A percentile compares a stretch with the other conserved stretches of the same genome.
phyloP scores from a whole-genome alignment of 2,797 vertebrate genomes.

The Tarsius wallacei region DNA sequence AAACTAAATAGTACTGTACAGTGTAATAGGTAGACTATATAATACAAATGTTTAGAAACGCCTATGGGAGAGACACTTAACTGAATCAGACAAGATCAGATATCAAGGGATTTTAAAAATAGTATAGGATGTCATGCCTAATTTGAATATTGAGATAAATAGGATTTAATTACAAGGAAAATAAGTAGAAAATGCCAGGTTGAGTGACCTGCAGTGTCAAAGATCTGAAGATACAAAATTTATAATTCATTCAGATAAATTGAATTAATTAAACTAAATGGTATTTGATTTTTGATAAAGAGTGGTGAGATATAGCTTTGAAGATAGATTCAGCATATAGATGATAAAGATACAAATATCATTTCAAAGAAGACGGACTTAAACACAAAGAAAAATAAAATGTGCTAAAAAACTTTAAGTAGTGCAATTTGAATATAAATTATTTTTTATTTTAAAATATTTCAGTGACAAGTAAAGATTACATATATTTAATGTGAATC shows the following conservation, averaged over 20 bases:
- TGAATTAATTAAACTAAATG: background rate
- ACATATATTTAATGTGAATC: background rate
- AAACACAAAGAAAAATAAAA: background rate
- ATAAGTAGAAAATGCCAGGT: background rate
- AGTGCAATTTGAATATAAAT: background rate
- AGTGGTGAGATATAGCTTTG: background rate
- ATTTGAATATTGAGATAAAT: background rate
- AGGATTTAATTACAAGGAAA: background rate
- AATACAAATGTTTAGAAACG: background rate
- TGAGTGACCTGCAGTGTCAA: background rate
- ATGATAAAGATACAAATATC: background rate
- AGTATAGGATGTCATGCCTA: background rate
- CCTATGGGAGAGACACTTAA: background rate
- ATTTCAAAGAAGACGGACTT: background rate
- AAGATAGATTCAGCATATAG: background rate
- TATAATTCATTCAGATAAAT: background rate
- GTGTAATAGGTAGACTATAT: background rate
- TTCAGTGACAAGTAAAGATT: background rate
- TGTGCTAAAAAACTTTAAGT: background rate
- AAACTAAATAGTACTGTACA: background rate
- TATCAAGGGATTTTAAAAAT: background rate
- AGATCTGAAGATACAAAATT: background rate
- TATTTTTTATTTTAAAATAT: background rate
- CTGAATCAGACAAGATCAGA: background rate
- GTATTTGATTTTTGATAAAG: background rate